Conservation (phyloP, 2,888 invertebrate genomes). For the Epirrhoe tristata region DNA sequence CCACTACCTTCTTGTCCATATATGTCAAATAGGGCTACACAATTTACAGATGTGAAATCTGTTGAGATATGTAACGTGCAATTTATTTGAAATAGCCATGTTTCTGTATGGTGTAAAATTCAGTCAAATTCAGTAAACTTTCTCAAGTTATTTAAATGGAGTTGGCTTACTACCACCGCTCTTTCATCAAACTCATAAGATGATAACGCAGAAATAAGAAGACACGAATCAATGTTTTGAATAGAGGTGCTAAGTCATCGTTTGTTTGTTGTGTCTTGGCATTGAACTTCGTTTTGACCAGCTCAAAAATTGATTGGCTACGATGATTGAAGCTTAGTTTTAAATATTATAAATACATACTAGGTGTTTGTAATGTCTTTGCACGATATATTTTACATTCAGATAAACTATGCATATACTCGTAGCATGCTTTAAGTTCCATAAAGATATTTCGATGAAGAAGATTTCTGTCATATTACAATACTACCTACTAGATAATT, state of each 20-base stretch:
- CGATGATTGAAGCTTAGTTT: constrained; percentile 33
- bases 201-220: constrained; percentile 57
- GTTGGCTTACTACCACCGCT: background rate
- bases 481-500: too few relatives aligned
- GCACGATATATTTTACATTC: background rate
- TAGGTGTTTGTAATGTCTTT: constrained; percentile 11
- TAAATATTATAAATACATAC: constrained; percentile 15
- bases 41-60: constrained; percentile 14
- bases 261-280: constrained; percentile 59
- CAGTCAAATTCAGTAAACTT: constrained; percentile 3
- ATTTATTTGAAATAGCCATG: constrained; percentile 10
- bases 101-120: background rate
- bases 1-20: constrained; percentile 54
- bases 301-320: constrained; percentile 48
- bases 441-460: too few relatives aligned
- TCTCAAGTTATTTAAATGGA: constrained; percentile 3
- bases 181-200: constrained; percentile 34
- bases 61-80: constrained; percentile 17
- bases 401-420: too few relatives aligned
- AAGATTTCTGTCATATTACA: too few relatives aligned
- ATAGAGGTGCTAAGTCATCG: constrained; percentile 59
- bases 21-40: constrained; percentile 49
- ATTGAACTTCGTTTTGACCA: constrained; percentile 65
- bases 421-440: too few relatives aligned
- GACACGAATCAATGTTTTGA: constrained; percentile 46